phyloP scores from a whole-genome alignment of 2,113 vertebrate genomes.

The Proterorhinus semilunaris region DNA sequence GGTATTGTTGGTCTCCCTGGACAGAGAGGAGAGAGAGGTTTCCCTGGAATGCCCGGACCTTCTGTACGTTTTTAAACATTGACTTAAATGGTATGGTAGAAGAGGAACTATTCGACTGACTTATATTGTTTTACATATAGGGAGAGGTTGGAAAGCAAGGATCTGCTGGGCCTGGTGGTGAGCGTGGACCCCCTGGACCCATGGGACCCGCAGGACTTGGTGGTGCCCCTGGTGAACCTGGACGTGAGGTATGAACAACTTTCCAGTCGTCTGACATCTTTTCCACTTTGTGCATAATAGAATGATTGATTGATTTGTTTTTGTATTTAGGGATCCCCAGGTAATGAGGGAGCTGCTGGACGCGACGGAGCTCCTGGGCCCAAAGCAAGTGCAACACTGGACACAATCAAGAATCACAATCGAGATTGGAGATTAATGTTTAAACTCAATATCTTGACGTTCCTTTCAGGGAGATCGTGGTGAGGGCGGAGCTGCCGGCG shows the following conservation, averaged over 20 bases:
- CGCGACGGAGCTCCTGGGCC: conserved; percentile 90
- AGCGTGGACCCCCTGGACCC: conserved; percentile 93
- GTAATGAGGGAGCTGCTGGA: conserved; percentile 90
- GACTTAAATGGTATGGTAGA: neutral
- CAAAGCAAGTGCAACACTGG: conserved; percentile 79
- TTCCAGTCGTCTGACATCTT: neutral
- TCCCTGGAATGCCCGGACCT: conserved; percentile 87
- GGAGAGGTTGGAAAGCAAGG: conserved; percentile 92
- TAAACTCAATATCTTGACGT: neutral
- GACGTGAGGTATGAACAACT: conserved; percentile 86
- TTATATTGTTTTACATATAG: conserved; percentile 61
- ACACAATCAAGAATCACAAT: neutral
- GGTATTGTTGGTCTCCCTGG: conserved; percentile 94
- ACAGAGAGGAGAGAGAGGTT: conserved; percentile 93
- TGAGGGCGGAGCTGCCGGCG: conserved; percentile 84
- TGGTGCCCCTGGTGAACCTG: conserved; percentile 91
- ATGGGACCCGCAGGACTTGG: conserved; percentile 89
- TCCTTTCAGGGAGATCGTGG: conserved; percentile 90
- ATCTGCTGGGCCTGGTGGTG: conserved; percentile 82
- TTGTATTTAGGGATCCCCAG: conserved; percentile 84
- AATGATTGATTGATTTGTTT: conserved; percentile 8
- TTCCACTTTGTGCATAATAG: neutral
- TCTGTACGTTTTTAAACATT: conserved; percentile 76
- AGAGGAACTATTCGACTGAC: neutral
- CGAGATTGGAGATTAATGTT: neutral